These are phyloP conservation scores for Notechis scutatus DNA, from an alignment of 2,113 vertebrate species.

Conservation along the genomic window DNA sequence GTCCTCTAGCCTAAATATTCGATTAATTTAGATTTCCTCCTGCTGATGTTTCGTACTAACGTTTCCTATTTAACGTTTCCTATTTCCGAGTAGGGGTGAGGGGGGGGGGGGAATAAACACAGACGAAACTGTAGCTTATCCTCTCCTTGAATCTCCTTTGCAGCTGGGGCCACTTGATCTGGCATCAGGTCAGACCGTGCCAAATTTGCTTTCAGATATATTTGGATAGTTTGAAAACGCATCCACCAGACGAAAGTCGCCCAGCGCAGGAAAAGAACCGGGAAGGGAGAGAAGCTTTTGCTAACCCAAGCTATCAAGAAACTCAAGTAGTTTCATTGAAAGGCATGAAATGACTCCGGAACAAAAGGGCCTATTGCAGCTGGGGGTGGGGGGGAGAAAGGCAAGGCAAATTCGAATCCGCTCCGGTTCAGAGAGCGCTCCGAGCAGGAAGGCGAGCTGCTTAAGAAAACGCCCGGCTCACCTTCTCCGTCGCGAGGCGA, in stretches of 20 bases:
- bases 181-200: background rate
- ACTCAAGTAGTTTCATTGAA: background rate
- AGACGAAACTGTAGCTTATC: background rate
- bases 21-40: background rate
- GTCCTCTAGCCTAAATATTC: background rate
- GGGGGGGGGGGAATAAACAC: too few species aligned
- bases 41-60: background rate
- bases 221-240: too few species aligned
- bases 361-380: background rate
- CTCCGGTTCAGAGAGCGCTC: background rate
- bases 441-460: background rate
- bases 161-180: background rate
- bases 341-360: background rate
- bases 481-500: conserved; percentile 74
- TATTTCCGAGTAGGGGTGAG: too few species aligned
- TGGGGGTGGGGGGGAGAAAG: too few species aligned
- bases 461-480: conserved; percentile 57
- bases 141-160: background rate
- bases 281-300: background rate
- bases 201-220: background rate
- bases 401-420: background rate
- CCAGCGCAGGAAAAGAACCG: background rate
- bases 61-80: background rate
- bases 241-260: background rate
- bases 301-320: background rate